Conservation (phyloP, 35 echinoderm and acorn worm genomes). For the Ophioderma brevispina region DNA sequence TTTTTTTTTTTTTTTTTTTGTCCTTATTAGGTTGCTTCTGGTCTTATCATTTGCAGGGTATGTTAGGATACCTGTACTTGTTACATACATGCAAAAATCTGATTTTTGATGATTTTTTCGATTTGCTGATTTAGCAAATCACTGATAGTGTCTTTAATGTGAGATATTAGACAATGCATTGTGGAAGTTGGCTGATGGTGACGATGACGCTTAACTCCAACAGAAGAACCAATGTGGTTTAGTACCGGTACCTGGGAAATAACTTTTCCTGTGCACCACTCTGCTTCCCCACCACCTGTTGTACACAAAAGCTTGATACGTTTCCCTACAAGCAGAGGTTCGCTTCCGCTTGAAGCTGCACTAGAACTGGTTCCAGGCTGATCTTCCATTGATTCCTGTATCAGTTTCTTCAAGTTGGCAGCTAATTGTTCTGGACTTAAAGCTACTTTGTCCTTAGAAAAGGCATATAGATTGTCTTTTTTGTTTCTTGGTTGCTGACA, state of each 20-base stretch:
- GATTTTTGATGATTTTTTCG: no score
- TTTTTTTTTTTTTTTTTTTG: no score
- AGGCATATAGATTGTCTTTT: not conserved
- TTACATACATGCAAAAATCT: no score
- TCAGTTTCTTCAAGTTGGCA: not conserved
- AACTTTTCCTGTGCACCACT: conserved; percentile 15
- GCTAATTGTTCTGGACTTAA: not conserved
- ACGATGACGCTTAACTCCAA: not conserved
- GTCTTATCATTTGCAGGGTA: no score
- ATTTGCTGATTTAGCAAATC: no score
- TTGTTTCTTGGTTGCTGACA: not conserved
- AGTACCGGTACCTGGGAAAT: conserved; percentile 37
- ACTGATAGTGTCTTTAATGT: no score
- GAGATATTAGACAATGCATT: no score
- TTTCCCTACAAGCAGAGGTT: not conserved
- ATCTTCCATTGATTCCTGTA: not conserved
- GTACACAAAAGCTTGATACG: not conserved
- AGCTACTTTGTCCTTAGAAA: not conserved
- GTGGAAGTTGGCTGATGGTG: not conserved
- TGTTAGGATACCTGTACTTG: no score
- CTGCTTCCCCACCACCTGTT: not conserved
- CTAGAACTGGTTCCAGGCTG: not conserved
- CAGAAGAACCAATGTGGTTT: not conserved
- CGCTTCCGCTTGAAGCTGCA: not conserved
- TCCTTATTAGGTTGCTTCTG: no score